Evolutionary conservation across 2,113 vertebrate species (phyloP), one percentile per base, ranked within the genome.

Genomic region (Crocuta crocuta): DNA sequence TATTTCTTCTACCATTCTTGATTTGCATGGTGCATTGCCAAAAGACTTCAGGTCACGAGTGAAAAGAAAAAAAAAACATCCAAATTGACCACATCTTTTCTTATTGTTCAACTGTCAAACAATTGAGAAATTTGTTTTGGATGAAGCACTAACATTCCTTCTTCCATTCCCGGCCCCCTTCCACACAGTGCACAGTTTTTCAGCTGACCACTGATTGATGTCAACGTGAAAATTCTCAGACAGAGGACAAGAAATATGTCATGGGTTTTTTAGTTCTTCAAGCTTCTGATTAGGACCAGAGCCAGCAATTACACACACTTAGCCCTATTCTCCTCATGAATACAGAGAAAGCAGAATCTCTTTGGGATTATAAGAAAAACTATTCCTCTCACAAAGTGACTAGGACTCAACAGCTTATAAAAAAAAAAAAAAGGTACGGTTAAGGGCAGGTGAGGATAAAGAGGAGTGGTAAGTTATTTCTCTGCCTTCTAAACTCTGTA

Each of bases 221-320:
- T 63, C 83, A 79, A 65, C 65, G 55, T 80, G 93, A 95, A 92
- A 94, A 74, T 79, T 79, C 70, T 95, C 79, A 94, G 93, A 90
- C 87, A 92, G 97, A 94, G 95, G 68, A 96, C 79, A 83, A 94
- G 74, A 95, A 97, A 73, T 50, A 35, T 92, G 93, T 78, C 93
- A 86, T 45, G 93, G 26, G 53, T 70, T 89, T 82, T 94, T 63
- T 89, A 43, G 66, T 95, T 90, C 74, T 94, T 95, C 91, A 89
- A 89, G 91, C 93, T 97, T 97, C 95, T 97, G 83, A 94, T 89
- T 95, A 95, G 96, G 91, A 94, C 74, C 39, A 83, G 71, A 87
- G 91, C 96, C 96, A 97, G 88, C 15, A 92, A 86, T 97, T 95
- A 89, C 21, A 90, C 28, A 90, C 63, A 87, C 33, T 92, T 76